Evolutionary conservation across 2,888 invertebrate genomes (phyloP), one percentile per base, ranked within the genome.

Genomic region (Anagyrus pseudococci): DNA sequence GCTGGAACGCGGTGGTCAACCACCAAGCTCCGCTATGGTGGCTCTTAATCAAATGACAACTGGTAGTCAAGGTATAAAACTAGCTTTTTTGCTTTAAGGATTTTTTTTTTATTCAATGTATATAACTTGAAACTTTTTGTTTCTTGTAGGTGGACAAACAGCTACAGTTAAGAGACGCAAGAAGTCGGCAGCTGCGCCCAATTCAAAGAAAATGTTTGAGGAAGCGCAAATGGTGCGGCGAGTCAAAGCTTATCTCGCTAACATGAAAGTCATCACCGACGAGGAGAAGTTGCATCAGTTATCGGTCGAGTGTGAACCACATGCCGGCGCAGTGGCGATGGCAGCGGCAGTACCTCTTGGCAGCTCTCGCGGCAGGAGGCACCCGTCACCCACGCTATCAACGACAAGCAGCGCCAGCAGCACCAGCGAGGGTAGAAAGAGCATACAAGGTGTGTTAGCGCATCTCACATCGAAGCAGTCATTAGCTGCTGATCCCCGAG

Each of bases 121-220:
- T 48, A 33, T 40, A 13, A 40, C 17, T 15, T 52, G 25, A 33
- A 49, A 1, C 4, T n/a, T 23, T 49, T 40, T 23, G 44, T 20
- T 1, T 55, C 15, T 44, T 54, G 49, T 44, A 66, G 71, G 59
- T 49, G 64, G 91, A 74, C 81, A 79, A 69, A 79, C 79, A 6
- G 91, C 94, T 0, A 95, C 94, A 1, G 94, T 95, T 0, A 96
- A 95, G 77, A 84, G 94, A 71, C 86, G 95, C 71, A 94, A 95
- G 82, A 93, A 95, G 78, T 91, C 95, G 0, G 88, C 92, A 29
- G 91, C 94, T 26, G 92, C 94, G 4, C 94, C 94, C 1, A 97
- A 98, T 82, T 94, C 95, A 55, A 97, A 97, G 83, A 97, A 96
- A 82, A 97, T 98, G 96, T 98, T 96, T 81, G 98, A 98, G 82